A percentile compares a stretch with the other conserved stretches of the same genome.
phyloP scores from a whole-genome alignment of 2,113 vertebrate genomes.

The Galemys pyrenaicus region DNA sequence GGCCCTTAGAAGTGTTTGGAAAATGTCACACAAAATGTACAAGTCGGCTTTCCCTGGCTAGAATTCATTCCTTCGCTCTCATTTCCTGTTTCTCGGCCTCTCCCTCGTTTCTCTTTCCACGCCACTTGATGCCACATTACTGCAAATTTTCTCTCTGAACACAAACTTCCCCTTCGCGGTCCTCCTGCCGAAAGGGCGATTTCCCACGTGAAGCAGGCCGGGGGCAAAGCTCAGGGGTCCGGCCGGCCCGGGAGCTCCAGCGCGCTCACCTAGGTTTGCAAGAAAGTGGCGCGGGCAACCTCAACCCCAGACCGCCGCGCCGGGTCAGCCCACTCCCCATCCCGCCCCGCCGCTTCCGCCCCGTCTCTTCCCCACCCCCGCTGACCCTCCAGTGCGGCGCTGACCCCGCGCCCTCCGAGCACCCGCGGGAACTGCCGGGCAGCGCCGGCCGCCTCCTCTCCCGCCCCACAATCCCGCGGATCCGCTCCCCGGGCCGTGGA shows the following conservation, averaged over 20 bases:
- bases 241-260: not conserved
- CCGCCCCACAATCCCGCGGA: constrained; percentile 25
- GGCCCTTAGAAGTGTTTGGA: not conserved
- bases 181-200: not conserved
- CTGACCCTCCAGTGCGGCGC: not conserved
- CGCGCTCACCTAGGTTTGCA: constrained; percentile 30
- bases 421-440: not conserved
- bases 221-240: not conserved
- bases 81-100: constrained; percentile 77
- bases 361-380: not conserved
- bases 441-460: not conserved
- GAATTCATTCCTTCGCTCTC: constrained; percentile 50
- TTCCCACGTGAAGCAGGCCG: constrained; percentile 41
- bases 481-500: constrained; percentile 10
- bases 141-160: not conserved
- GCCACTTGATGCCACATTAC: constrained; percentile 22
- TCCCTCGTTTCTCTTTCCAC: constrained; percentile 60
- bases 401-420: constrained; percentile 44
- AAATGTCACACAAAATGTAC: constrained; percentile 47
- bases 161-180: constrained; percentile 68
- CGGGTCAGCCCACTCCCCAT: not conserved
- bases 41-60: constrained; percentile 33
- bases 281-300: not conserved
- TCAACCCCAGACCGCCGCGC: not conserved
- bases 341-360: constrained; percentile 22